Conservation (phyloP, 2,797 vertebrate species). For the Hozukius guyotensis region DNA sequence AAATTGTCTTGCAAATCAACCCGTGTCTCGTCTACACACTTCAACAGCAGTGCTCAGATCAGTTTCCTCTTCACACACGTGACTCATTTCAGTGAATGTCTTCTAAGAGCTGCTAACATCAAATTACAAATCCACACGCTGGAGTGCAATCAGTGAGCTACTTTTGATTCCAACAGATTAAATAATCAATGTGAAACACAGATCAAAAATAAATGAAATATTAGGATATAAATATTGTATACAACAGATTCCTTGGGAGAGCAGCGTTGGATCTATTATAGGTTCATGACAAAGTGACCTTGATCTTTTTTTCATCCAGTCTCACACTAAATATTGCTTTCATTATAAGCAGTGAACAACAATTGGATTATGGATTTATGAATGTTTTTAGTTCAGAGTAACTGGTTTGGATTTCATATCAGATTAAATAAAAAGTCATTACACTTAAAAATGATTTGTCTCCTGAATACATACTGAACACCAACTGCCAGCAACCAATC, state of each 20-base stretch:
- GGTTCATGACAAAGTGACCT: not conserved
- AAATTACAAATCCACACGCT: not conserved
- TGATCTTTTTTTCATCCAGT: not conserved
- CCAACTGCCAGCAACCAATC: not conserved
- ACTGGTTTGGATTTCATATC: not conserved
- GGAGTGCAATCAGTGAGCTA: slow-evolving; percentile 10
- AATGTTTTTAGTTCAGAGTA: not conserved
- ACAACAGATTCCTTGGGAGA: not conserved
- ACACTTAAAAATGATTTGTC: not conserved
- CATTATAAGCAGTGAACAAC: not conserved
- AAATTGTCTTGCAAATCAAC: not conserved
- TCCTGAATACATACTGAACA: not conserved
- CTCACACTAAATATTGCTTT: slow-evolving; percentile 8
- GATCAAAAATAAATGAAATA: not conserved
- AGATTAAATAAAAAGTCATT: not conserved
- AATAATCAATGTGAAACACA: slow-evolving; percentile 13
- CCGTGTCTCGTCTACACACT: slow-evolving; percentile 7
- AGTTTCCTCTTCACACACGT: not conserved
- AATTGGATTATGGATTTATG: not conserved
- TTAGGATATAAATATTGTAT: not conserved
- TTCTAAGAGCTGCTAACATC: not conserved
- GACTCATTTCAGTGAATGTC: not conserved
- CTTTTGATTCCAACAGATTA: slow-evolving; percentile 5
- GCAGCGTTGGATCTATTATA: slow-evolving; percentile 1
- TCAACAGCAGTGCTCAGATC: slow-evolving; percentile 26